These are phyloP conservation scores for Tethya wilhelma DNA, from an alignment of 37 sponge, comb jelly and placozoan genomes.

Conservation along the genomic window DNA sequence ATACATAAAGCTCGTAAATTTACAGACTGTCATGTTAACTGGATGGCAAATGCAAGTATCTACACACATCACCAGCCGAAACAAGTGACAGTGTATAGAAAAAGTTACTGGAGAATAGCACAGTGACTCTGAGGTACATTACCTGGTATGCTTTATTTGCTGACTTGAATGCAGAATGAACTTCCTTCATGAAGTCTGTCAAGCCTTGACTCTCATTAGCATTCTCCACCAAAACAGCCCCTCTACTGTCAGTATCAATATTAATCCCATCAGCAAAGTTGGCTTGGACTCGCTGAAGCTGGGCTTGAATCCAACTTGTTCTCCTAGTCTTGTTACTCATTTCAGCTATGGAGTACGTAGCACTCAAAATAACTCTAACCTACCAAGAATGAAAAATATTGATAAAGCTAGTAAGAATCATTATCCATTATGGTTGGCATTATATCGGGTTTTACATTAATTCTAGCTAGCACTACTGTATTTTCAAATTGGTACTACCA, in stretches of 20 bases:
- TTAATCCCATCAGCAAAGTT: constrained; percentile 79
- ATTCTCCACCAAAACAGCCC: constrained; percentile 30
- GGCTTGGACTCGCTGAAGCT: constrained; percentile 33
- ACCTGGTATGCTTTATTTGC: constrained; percentile 64
- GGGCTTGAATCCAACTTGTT: constrained; percentile 30
- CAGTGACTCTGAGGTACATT: too few relatives aligned
- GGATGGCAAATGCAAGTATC: too few relatives aligned
- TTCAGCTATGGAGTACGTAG: constrained; percentile 17
- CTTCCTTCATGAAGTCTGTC: constrained; percentile 39
- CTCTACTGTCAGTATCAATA: constrained; percentile 85
- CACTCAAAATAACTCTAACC: constrained; percentile 63
- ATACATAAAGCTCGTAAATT: too few relatives aligned
- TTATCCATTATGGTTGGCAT: too few relatives aligned
- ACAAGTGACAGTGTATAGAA: too few relatives aligned
- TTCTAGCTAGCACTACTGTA: too few relatives aligned
- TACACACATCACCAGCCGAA: too few relatives aligned
- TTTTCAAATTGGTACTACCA: background rate
- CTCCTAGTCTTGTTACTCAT: constrained; percentile 19
- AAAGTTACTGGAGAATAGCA: too few relatives aligned
- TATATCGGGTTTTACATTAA: too few relatives aligned
- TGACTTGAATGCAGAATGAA: constrained; percentile 41
- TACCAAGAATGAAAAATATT: background rate
- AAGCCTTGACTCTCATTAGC: constrained; percentile 19
- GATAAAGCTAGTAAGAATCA: too few relatives aligned
- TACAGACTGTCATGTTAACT: too few relatives aligned